Conservation (phyloP, 2,888 invertebrate species). For the Pilophorus perplexus region DNA sequence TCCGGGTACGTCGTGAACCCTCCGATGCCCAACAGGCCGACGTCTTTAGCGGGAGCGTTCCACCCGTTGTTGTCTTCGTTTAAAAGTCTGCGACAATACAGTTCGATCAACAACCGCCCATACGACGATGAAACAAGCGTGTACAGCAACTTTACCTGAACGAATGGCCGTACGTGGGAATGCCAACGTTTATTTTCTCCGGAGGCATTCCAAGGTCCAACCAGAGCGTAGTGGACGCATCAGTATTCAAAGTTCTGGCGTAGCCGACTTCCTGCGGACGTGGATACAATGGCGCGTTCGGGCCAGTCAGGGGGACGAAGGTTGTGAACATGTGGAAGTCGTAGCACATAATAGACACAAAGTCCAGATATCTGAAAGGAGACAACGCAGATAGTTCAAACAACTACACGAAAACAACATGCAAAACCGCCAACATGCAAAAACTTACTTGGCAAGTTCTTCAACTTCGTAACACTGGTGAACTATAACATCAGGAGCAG, state of each 20-base stretch:
- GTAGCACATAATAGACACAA: conserved; percentile 87
- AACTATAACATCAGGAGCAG: conserved; percentile 72
- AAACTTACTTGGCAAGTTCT: conserved; percentile 66
- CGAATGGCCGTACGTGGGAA: conserved; percentile 84
- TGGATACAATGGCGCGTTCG: conserved; percentile 76
- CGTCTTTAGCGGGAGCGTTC: conserved; percentile 68
- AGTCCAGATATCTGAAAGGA: conserved; percentile 57
- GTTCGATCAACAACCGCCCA: no score
- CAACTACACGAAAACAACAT: neutral
- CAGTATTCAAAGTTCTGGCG: conserved; percentile 71
- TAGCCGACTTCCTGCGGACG: conserved; percentile 60
- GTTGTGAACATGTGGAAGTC: conserved; percentile 79
- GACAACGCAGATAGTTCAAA: neutral
- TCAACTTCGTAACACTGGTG: conserved; percentile 74
- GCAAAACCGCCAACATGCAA: neutral
- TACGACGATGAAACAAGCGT: no score
- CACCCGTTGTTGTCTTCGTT: conserved; percentile 64
- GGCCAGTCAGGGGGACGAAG: conserved; percentile 74
- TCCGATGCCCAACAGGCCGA: conserved; percentile 63
- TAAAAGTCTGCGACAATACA: conserved; percentile 56
- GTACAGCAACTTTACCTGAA: no score
- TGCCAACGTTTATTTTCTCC: conserved; percentile 75
- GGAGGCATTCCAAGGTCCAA: conserved; percentile 68
- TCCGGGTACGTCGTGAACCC: conserved; percentile 72
- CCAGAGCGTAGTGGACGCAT: conserved; percentile 79